A percentile compares a stretch with the other conserved stretches of the same genome.
Conservation (phyloP, 1,140 invertebrate species). For the Zaprionus lachaisei region DNA sequence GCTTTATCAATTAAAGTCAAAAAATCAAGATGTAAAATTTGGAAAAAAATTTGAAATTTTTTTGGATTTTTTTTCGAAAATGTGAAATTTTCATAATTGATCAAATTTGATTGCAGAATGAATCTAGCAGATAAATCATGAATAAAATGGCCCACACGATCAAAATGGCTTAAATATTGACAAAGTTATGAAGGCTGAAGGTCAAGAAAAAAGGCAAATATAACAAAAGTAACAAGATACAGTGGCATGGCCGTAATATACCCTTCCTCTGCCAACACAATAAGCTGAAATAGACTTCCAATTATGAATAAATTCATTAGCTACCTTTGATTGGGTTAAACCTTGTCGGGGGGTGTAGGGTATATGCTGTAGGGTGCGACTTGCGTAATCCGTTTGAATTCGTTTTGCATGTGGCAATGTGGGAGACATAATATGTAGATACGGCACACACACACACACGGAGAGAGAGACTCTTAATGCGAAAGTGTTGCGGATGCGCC, state of each 20-base stretch:
- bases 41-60: background rate
- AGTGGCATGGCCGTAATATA: background rate
- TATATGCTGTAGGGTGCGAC: conserved; percentile 8
- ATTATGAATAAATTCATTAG: background rate
- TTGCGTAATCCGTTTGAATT: conserved; percentile 27
- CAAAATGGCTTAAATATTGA: background rate
- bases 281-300: background rate
- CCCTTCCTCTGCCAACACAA: background rate
- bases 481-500: conserved; percentile 70
- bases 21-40: no score
- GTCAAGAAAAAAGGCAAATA: background rate
- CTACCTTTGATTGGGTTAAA: background rate
- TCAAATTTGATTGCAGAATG: background rate
- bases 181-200: background rate
- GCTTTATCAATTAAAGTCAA: no score
- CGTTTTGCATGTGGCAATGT: conserved; percentile 46
- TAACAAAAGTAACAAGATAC: background rate
- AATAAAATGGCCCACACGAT: background rate
- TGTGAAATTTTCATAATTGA: background rate
- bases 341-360: background rate
- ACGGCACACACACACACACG: conserved; percentile 4
- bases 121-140: background rate
- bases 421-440: conserved; percentile 11
- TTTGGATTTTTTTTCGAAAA: background rate
- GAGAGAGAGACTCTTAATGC: conserved; percentile 10